Evolutionary conservation across 2,797 vertebrate genomes (phyloP), one percentile per base, ranked within the genome.

Genomic region (Argentina silus): DNA sequence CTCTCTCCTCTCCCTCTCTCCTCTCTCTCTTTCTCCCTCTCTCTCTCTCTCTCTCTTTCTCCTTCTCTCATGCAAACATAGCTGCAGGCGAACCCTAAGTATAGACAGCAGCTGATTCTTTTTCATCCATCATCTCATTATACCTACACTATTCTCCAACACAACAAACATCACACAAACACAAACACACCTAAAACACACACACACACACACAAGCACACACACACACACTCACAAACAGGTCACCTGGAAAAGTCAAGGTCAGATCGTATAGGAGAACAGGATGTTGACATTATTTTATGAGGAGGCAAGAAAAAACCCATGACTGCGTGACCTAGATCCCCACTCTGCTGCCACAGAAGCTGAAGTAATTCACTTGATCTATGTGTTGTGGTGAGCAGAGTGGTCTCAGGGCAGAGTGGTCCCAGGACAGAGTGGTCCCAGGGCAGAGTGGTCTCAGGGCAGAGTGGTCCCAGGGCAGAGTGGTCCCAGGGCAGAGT

Each of bases 321-420:
- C 44, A 59, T 19, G 68, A 45, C 36, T 69, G 59, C 55, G 67
- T 76, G 73, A 69, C 60, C 78, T 57, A 73, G 14, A 72, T 75
- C 68, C 55, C 47, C 57, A 64, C 42, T 61, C 44, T 15, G 83
- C 83, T 91, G 90, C 89, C 90, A 92, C 87, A 88, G 87, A 86
- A 89, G 89, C 90, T 88, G 89, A 91, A 92, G 90, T 91, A 91
- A 92, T 92, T 87, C 86, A 91, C 81, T 86, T 90, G 89, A 92
- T 85, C 84, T 87, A 83, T 89, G 90, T 89, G 88, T 91, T 88
- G 83, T 87, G 90, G 87, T 81, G 88, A 87, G 82, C 82, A 76
- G 83, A 86, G 81, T 50, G 78, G 88, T 86, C 91, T 84, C n/a
- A n/a, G n/a, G n/a, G n/a, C n/a, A n/a, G n/a, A n/a, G n/a, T n/a